Conservation (phyloP, 2,888 invertebrate genomes). For the Dasypolia templi region DNA sequence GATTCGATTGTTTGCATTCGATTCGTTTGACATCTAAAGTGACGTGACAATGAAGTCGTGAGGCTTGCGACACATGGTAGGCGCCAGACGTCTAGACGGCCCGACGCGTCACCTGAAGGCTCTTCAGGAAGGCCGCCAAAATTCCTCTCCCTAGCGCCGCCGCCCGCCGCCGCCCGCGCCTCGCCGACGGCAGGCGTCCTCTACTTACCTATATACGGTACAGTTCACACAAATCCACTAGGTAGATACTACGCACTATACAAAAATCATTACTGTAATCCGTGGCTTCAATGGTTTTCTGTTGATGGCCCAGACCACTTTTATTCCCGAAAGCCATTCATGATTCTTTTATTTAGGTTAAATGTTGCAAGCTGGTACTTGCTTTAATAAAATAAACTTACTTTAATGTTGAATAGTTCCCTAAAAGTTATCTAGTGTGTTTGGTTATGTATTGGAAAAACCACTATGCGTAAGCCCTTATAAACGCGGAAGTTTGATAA, state of each 20-base stretch:
- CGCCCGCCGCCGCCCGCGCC: conserved; percentile 58
- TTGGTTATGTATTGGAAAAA: conserved; percentile 24
- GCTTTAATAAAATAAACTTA: conserved; percentile 9
- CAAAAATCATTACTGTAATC: conserved; percentile 40
- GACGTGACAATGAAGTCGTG: conserved; percentile 65
- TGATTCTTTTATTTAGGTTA: conserved; percentile 30
- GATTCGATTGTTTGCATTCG: conserved; percentile 35
- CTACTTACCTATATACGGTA: conserved; percentile 56
- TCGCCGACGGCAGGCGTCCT: conserved; percentile 53
- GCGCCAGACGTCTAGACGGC: conserved; percentile 85
- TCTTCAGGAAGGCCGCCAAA: conserved; percentile 81
- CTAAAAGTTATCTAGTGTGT: conserved; percentile 7
- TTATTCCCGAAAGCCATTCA: conserved; percentile 48
- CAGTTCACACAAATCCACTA: conserved; percentile 45
- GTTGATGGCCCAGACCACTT: conserved; percentile 33
- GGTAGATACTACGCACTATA: conserved; percentile 13
- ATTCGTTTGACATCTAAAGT: conserved; percentile 48
- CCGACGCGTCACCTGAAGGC: conserved; percentile 84
- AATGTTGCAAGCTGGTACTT: conserved; percentile 1
- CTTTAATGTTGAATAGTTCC: not conserved
- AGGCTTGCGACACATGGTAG: conserved; percentile 77
- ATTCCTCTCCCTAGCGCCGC: conserved; percentile 69
- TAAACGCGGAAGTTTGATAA: conserved; percentile 15
- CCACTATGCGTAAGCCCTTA: conserved; percentile 5
- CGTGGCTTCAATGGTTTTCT: conserved; percentile 43